Evolutionary conservation across 2,797 vertebrate species (phyloP).

Genomic region (Sebastes nivosus): DNA sequence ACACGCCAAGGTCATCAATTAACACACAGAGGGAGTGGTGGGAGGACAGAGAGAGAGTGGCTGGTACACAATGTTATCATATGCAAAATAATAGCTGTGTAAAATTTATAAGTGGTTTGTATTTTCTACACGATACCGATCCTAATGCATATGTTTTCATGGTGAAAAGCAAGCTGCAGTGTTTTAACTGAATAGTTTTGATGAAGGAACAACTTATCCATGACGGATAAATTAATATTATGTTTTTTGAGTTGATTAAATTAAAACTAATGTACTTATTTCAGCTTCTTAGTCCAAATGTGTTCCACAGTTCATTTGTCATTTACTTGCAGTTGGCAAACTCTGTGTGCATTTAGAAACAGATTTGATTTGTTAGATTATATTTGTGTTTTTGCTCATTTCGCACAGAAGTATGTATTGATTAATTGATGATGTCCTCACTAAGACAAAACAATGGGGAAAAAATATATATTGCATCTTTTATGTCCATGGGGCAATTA

Average conservation of each 20-base stretch:
- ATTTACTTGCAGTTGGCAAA: constrained; percentile 13
- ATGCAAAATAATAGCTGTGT: constrained; percentile 7
- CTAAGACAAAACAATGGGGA: too few species aligned
- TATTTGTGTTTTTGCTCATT: not conserved
- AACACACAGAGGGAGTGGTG: constrained; percentile 24
- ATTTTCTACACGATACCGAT: not conserved
- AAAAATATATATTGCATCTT: too few species aligned
- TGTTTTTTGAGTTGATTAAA: constrained; percentile 38
- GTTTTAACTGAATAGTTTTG: constrained; percentile 13
- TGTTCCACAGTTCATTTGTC: constrained; percentile 25
- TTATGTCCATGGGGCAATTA: rapidly evolving
- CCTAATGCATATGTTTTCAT: not conserved
- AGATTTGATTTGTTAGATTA: not conserved
- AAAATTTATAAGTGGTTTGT: constrained; percentile 3
- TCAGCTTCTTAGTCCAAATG: constrained; percentile 21
- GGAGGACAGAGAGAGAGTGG: not conserved
- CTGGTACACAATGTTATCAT: constrained; percentile 14
- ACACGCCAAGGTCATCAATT: constrained; percentile 80
- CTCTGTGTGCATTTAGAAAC: not conserved
- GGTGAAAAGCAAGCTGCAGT: not conserved
- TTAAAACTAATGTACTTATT: constrained; percentile 54
- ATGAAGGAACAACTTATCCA: constrained; percentile 28
- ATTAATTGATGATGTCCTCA: not conserved
- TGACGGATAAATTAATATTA: constrained; percentile 41
- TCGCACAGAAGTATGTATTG: not conserved